Percentiles rank a stretch among this genome's conserved stretches.
These are phyloP conservation scores for Catharus fuscescens DNA, from an alignment of 2,113 vertebrate species.

Conservation along the genomic window DNA sequence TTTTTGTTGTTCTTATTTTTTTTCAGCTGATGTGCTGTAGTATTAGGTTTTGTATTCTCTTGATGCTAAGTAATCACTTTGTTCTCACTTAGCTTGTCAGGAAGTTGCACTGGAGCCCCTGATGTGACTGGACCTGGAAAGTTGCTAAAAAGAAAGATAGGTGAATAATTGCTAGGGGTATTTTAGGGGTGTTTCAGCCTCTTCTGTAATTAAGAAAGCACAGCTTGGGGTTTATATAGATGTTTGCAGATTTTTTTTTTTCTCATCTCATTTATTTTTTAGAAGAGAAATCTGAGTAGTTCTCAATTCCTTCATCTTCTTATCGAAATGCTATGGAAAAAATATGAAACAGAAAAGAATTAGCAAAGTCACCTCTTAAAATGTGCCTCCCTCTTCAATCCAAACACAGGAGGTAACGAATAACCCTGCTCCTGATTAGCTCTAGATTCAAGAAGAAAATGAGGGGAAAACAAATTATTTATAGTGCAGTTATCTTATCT, in stretches of 20 bases:
- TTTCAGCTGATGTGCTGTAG: background rate
- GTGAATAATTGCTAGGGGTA: slow-evolving; percentile 23
- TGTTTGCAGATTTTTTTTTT: slow-evolving; percentile 32
- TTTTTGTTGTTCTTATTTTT: background rate
- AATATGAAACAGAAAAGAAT: background rate
- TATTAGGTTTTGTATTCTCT: slow-evolving; percentile 20
- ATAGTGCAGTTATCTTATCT: background rate
- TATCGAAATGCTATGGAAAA: background rate
- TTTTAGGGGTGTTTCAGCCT: slow-evolving; percentile 32
- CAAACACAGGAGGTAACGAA: background rate
- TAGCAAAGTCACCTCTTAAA: background rate
- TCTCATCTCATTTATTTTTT: background rate
- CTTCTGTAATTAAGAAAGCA: slow-evolving; percentile 50
- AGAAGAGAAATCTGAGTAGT: background rate
- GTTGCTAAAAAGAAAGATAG: slow-evolving; percentile 36
- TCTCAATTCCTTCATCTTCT: background rate
- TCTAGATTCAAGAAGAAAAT: background rate
- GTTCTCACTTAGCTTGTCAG: slow-evolving; percentile 44
- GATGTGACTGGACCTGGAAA: slow-evolving; percentile 25
- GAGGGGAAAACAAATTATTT: background rate
- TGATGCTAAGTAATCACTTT: slow-evolving; percentile 41
- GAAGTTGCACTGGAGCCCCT: background rate
- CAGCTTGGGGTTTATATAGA: slow-evolving; percentile 44
- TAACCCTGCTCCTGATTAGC: background rate
- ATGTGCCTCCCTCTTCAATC: background rate